A percentile compares a stretch with the other conserved stretches of the same genome.
Evolutionary conservation across 2,797 vertebrate genomes (phyloP).

Genomic region (Cryptoprocta ferox): DNA sequence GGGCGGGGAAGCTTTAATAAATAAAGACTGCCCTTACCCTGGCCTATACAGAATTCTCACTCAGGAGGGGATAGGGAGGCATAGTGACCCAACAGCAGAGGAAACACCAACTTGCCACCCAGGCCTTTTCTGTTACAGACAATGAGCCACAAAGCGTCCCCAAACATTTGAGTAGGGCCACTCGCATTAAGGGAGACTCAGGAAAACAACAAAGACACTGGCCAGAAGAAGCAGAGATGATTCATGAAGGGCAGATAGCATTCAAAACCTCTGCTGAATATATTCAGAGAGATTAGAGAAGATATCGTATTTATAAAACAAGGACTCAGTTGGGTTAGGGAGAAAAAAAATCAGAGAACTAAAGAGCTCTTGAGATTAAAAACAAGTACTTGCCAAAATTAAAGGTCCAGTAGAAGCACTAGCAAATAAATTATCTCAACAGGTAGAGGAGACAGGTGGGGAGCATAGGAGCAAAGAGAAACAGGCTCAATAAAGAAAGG

Average conservation of each 20-base stretch:
- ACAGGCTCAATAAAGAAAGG: neutral
- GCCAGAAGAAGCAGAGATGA: neutral
- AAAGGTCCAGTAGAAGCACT: neutral
- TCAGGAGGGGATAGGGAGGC: neutral
- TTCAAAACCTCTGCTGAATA: neutral
- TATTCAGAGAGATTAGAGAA: neutral
- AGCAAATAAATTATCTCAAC: neutral
- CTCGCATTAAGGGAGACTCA: neutral
- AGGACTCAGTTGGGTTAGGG: neutral
- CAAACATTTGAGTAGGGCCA: neutral
- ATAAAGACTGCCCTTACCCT: neutral
- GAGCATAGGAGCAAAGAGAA: neutral
- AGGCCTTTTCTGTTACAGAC: neutral
- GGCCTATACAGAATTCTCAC: neutral
- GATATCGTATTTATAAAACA: neutral
- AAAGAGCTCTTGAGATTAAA: neutral
- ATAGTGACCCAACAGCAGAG: neutral
- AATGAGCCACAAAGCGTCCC: neutral
- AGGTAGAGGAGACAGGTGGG: neutral
- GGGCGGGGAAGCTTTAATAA: neutral
- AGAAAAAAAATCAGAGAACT: neutral
- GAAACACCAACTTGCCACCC: neutral
- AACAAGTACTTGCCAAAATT: neutral
- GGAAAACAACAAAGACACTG: neutral
- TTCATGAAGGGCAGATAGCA: too few species aligned